Evolutionary conservation across 2,888 invertebrate species (phyloP).

Genomic region (Acleris emargana): DNA sequence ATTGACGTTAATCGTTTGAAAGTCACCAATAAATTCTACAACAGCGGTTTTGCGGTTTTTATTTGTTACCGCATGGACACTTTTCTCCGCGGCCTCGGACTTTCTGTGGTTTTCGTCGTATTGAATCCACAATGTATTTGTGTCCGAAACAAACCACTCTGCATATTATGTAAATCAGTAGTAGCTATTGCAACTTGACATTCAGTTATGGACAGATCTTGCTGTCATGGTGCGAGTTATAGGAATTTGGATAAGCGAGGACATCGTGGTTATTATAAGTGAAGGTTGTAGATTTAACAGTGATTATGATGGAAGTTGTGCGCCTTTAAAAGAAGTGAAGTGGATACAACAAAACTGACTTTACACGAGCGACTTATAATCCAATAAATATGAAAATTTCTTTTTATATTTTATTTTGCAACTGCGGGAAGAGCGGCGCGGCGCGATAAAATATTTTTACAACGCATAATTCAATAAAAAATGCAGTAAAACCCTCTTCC

Average conservation of each 20-base stretch:
- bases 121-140: slow-evolving; percentile 12
- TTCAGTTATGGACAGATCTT: neutral
- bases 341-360: neutral
- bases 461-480: slow-evolving; percentile 33
- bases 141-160: slow-evolving; percentile 16
- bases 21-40: slow-evolving; percentile 17
- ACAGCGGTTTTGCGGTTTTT: slow-evolving; percentile 27
- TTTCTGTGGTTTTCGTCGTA: slow-evolving; percentile 29
- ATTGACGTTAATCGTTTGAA: slow-evolving; percentile 20
- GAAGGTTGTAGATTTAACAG: slow-evolving; percentile 5
- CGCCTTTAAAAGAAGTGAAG: no score
- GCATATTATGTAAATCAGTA: slow-evolving; percentile 21
- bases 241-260: slow-evolving; percentile 6
- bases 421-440: slow-evolving; percentile 9
- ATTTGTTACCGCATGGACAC: slow-evolving; percentile 11
- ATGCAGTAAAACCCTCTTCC: slow-evolving; percentile 32
- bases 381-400: neutral
- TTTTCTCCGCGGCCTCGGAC: slow-evolving; percentile 21
- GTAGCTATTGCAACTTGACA: neutral
- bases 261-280: slow-evolving; percentile 4
- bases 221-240: neutral
- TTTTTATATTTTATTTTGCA: slow-evolving; percentile 9
- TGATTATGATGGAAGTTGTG: neutral
- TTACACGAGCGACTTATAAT: neutral
- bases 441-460: slow-evolving; percentile 25